These are phyloP conservation scores for Poecilus cupreus DNA, from an alignment of 2,888 invertebrate species.

Conservation along the genomic window DNA sequence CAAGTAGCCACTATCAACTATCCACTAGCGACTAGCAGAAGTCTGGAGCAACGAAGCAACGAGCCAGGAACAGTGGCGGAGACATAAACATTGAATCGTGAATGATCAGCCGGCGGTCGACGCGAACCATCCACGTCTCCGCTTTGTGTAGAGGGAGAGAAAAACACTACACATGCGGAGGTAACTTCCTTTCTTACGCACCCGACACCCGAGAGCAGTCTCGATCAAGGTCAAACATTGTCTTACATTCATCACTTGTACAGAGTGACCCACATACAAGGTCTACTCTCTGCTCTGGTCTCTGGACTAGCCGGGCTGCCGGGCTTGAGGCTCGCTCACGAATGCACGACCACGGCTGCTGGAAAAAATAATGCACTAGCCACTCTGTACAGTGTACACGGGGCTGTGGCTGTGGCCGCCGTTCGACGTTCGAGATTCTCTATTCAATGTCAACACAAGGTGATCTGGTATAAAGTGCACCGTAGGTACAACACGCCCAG, in stretches of 20 bases:
- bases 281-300: slow-evolving; percentile 40
- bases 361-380: slow-evolving; percentile 18
- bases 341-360: background rate
- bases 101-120: background rate
- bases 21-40: background rate
- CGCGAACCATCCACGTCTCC: too few species aligned
- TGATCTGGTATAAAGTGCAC: slow-evolving; percentile 67
- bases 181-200: slow-evolving; percentile 52
- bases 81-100: background rate
- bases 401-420: slow-evolving; percentile 7
- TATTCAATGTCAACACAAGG: slow-evolving; percentile 71
- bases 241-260: slow-evolving; percentile 67
- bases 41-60: background rate
- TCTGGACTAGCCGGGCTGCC: slow-evolving; percentile 42
- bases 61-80: background rate
- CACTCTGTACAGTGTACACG: background rate
- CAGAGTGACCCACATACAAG: slow-evolving; percentile 69
- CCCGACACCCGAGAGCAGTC: slow-evolving; percentile 66
- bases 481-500: background rate
- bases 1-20: too few species aligned
- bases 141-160: slow-evolving; percentile 21
- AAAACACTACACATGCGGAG: background rate
- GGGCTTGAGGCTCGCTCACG: background rate
- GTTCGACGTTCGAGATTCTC: slow-evolving; percentile 60
- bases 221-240: slow-evolving; percentile 67